These are phyloP conservation scores for Aethes cnicana DNA, from an alignment of 2,888 invertebrate species.

Conservation along the genomic window DNA sequence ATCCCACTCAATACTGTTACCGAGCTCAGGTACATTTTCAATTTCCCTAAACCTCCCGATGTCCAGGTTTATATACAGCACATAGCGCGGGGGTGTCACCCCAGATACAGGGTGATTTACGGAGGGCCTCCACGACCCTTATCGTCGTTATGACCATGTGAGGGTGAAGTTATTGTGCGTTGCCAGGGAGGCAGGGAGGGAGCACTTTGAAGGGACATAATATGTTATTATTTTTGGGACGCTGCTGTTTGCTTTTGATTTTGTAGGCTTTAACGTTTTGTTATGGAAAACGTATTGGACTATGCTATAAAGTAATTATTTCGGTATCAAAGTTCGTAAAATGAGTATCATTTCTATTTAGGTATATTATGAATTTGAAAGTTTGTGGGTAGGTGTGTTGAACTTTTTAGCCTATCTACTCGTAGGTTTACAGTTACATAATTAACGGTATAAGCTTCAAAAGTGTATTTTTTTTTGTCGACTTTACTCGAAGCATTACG, in stretches of 20 bases:
- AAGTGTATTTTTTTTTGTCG: no score
- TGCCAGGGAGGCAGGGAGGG: conserved; percentile 50
- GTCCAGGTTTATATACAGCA: conserved; percentile 50
- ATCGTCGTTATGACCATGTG: conserved; percentile 83
- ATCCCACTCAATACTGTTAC: neutral
- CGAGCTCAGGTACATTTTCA: conserved; percentile 24
- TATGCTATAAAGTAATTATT: no score
- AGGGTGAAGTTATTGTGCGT: conserved; percentile 75
- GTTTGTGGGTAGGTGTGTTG: no score
- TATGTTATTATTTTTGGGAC: conserved; percentile 74
- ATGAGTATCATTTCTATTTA: no score
- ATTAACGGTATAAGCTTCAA: no score
- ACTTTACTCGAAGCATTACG: no score
- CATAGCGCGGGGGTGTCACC: conserved; percentile 63
- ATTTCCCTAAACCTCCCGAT: conserved; percentile 41
- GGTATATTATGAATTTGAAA: no score
- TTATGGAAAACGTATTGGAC: neutral
- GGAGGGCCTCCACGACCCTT: conserved; percentile 78
- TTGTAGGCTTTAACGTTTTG: conserved; percentile 38
- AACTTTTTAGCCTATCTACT: no score
- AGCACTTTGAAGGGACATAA: conserved; percentile 73
- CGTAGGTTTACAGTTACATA: no score
- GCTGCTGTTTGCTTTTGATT: conserved; percentile 62
- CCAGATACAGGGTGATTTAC: conserved; percentile 79
- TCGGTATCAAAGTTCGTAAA: no score